phyloP scores from a whole-genome alignment of 2,888 invertebrate genomes.

The Caenorhabditis virilis region DNA sequence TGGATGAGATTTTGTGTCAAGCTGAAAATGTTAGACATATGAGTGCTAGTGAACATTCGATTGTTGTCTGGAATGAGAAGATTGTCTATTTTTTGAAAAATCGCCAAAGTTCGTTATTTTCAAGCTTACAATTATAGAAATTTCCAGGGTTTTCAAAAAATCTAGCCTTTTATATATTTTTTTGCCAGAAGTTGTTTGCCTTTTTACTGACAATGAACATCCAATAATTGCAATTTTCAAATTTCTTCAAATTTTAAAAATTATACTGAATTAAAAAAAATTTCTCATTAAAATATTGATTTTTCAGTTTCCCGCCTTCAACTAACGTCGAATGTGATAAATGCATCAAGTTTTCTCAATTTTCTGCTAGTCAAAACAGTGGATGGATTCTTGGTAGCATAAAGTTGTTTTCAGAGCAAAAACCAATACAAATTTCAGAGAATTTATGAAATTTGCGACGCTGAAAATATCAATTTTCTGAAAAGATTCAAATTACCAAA shows the following conservation, averaged over 20 bases:
- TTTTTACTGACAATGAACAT: too few relatives aligned
- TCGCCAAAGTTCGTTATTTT: too few relatives aligned
- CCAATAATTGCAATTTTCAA: too few relatives aligned
- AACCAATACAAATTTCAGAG: conserved; percentile 7
- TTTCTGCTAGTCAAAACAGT: conserved; percentile 16
- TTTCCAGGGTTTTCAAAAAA: too few relatives aligned
- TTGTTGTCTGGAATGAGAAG: conserved; percentile 15
- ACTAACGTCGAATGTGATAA: conserved; percentile 19
- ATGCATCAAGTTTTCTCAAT: not conserved
- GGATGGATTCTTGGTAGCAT: conserved; percentile 22
- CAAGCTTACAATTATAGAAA: too few relatives aligned
- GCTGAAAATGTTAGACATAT: conserved; percentile 13
- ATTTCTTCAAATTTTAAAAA: too few relatives aligned
- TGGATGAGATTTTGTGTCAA: conserved; percentile 14
- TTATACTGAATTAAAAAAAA: not conserved
- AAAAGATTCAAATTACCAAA: conserved; percentile 10
- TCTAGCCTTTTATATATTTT: too few relatives aligned
- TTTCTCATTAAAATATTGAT: not conserved
- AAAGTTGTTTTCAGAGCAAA: not conserved
- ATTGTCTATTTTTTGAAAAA: conserved; percentile 1
- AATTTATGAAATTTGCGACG: conserved; percentile 4
- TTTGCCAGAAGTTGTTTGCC: too few relatives aligned
- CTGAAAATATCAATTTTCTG: conserved; percentile 2
- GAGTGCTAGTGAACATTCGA: conserved; percentile 4
- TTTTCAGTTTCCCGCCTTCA: conserved; percentile 11